phyloP scores from a whole-genome alignment of 2,797 vertebrate species.

The Urophycis tenuis region DNA sequence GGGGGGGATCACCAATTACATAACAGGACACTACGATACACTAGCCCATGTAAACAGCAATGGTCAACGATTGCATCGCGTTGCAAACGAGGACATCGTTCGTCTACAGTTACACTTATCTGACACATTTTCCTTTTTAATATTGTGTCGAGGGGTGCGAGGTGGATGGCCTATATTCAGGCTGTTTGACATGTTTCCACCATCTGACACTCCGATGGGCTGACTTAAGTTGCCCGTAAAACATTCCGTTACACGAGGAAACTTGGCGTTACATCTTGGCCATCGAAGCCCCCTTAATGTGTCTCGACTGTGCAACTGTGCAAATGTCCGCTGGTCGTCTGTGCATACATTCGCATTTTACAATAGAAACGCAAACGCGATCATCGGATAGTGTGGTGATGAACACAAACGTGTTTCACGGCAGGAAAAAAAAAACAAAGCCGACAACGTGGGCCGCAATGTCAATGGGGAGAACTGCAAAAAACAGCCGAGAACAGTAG shows the following conservation, averaged over 20 bases:
- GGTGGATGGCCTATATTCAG: background rate
- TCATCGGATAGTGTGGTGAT: background rate
- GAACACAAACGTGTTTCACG: constrained; percentile 31
- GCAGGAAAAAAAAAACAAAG: constrained; percentile 11
- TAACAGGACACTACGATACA: constrained; percentile 53
- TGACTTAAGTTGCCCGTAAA: constrained; percentile 39
- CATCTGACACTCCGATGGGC: constrained; percentile 9
- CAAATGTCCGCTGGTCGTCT: constrained; percentile 8
- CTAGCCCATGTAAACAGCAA: constrained; percentile 33
- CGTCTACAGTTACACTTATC: background rate
- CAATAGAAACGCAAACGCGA: constrained; percentile 4
- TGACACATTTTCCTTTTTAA: background rate
- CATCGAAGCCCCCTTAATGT: background rate
- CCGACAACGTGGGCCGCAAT: constrained; percentile 2
- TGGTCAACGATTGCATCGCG: constrained; percentile 38
- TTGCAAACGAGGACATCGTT: constrained; percentile 20
- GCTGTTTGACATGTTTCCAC: background rate
- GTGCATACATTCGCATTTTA: constrained; percentile 38
- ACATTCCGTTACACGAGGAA: constrained; percentile 34
- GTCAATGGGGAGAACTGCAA: constrained; percentile 2
- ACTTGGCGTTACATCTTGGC: constrained; percentile 27
- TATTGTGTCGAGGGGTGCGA: background rate
- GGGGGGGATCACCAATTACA: constrained; percentile 55
- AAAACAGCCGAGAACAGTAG: constrained; percentile 1
- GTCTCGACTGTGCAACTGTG: background rate